phyloP scores from a whole-genome alignment of 2,113 vertebrate species.

The Oriolus oriolus region DNA sequence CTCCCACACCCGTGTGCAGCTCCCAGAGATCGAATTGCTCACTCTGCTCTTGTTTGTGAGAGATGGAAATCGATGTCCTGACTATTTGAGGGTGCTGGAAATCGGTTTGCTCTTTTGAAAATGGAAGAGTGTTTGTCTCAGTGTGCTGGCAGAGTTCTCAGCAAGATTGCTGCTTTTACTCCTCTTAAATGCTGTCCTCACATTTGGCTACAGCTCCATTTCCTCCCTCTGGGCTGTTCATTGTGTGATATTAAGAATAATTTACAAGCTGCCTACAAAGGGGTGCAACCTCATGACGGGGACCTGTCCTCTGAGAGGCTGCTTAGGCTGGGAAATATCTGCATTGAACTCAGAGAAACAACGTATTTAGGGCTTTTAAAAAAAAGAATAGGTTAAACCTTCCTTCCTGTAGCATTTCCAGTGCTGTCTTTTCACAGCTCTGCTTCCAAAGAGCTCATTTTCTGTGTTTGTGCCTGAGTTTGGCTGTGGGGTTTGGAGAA shows the following conservation, averaged over 20 bases:
- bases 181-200: background rate
- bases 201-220: background rate
- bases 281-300: accelerated
- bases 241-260: background rate
- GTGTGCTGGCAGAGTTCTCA: background rate
- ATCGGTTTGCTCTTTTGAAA: slow-evolving; percentile 4
- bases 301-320: background rate
- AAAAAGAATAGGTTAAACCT: background rate
- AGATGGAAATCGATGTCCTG: background rate
- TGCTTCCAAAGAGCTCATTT: background rate
- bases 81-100: background rate
- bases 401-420: background rate
- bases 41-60: background rate
- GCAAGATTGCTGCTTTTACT: background rate
- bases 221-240: background rate
- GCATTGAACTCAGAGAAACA: background rate
- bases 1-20: background rate
- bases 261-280: background rate
- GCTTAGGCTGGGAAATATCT: background rate
- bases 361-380: background rate
- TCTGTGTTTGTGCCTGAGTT: background rate
- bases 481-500: background rate
- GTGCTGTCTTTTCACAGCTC: background rate
- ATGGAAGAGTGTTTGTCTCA: background rate
- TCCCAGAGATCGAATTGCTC: background rate